phyloP scores from a whole-genome alignment of 2,113 vertebrate genomes.

The Dipodomys merriami region DNA sequence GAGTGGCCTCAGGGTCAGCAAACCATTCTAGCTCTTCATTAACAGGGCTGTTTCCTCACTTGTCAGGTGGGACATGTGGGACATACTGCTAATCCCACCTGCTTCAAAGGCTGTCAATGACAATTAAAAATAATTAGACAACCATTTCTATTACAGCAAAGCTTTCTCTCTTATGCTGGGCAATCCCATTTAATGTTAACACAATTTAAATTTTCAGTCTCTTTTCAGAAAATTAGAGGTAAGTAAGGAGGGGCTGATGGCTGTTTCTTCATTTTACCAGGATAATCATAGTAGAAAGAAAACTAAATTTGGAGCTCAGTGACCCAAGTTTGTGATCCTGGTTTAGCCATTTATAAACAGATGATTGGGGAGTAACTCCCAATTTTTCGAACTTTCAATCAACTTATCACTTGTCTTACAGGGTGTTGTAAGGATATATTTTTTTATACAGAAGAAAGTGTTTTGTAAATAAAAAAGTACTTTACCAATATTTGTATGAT shows the following conservation, averaged over 20 bases:
- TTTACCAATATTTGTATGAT: not conserved
- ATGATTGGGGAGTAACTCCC: not conserved
- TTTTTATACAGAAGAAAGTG: constrained; percentile 40
- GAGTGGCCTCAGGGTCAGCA: not conserved
- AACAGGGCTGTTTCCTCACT: not conserved
- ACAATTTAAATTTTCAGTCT: not conserved
- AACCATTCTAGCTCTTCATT: not conserved
- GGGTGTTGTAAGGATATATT: not conserved
- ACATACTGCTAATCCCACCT: not conserved
- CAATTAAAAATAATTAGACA: not conserved
- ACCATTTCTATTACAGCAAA: not conserved
- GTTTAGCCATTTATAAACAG: not conserved
- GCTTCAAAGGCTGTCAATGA: not conserved
- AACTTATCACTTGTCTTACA: not conserved
- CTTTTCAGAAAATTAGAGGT: not conserved
- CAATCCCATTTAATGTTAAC: constrained; percentile 37
- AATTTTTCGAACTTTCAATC: not conserved
- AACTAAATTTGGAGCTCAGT: not conserved
- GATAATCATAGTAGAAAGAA: not conserved
- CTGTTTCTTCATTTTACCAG: not conserved
- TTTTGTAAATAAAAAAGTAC: constrained; percentile 28
- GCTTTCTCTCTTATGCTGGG: not conserved
- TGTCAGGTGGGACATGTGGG: not conserved
- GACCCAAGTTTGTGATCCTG: not conserved
- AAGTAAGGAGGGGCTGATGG: not conserved